Evolutionary conservation across 2,113 vertebrate species (phyloP).

Genomic region (Verasper variegatus): DNA sequence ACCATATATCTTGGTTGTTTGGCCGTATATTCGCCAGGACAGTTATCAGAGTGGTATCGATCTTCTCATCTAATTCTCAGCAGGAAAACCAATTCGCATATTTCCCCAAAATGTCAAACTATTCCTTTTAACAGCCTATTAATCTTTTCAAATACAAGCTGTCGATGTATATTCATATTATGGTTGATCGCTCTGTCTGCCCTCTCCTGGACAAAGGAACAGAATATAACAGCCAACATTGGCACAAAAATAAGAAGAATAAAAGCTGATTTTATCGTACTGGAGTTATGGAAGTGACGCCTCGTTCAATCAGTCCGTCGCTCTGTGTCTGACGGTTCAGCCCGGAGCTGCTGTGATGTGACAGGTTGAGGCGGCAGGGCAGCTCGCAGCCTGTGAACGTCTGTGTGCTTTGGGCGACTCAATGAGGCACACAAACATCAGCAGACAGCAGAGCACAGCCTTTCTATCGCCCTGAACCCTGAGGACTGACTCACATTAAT

Average conservation of each 20-base stretch:
- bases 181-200: not conserved
- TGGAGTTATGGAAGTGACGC: conserved; percentile 10
- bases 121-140: not conserved
- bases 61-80: not conserved
- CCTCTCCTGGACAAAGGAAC: conserved; percentile 1
- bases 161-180: conserved; percentile 4
- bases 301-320: conserved; percentile 17
- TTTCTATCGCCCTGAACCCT: conserved; percentile 32
- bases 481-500: conserved; percentile 48
- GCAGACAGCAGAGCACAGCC: conserved; percentile 33
- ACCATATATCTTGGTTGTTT: not conserved
- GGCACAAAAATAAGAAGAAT: conserved; percentile 25
- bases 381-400: conserved; percentile 28
- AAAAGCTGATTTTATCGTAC: conserved; percentile 18
- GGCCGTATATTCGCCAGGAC: not conserved
- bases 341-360: conserved; percentile 29
- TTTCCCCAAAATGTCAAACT: conserved; percentile 1
- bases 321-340: conserved; percentile 29
- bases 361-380: conserved; percentile 16
- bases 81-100: not conserved
- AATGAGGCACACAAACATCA: conserved; percentile 47
- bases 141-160: conserved; percentile 21
- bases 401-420: conserved; percentile 43
- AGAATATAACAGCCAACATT: not conserved
- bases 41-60: not conserved